Evolutionary conservation across 1,140 invertebrate species (phyloP).

Genomic region (Catajapyx aquilonaris): DNA sequence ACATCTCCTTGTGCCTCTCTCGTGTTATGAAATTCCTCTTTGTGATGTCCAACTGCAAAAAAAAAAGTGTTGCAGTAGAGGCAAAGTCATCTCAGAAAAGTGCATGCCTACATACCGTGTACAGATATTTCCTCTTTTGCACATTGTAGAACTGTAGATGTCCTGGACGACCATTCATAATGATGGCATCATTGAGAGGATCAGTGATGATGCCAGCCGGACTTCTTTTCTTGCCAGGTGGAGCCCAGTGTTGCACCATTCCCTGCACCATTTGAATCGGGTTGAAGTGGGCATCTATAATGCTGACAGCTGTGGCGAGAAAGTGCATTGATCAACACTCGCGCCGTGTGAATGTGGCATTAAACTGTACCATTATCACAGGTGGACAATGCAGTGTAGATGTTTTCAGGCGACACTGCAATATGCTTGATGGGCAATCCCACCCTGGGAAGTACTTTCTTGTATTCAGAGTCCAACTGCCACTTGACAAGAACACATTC

Average conservation of each 20-base stretch:
- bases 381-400: slow-evolving; percentile 39
- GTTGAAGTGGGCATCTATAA: no score
- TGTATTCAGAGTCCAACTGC: slow-evolving; percentile 29
- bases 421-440: slow-evolving; percentile 43
- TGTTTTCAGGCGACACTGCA: slow-evolving; percentile 38
- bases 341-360: no score
- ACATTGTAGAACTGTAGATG: slow-evolving; percentile 61
- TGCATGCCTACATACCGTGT: slow-evolving; percentile 35
- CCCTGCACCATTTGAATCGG: no score
- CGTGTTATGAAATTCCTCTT: slow-evolving; percentile 44
- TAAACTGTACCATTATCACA: slow-evolving; percentile 57
- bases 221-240: slow-evolving; percentile 24
- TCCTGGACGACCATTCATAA: slow-evolving; percentile 54
- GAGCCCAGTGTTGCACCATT: no score
- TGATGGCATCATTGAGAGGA: slow-evolving; percentile 37
- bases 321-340: no score
- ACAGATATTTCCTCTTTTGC: slow-evolving; percentile 39
- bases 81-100: not conserved
- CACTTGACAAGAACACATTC: slow-evolving; percentile 66
- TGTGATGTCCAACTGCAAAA: slow-evolving; percentile 47
- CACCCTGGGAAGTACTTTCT: slow-evolving; percentile 49
- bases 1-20: slow-evolving; percentile 31
- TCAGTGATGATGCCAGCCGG: slow-evolving; percentile 43
- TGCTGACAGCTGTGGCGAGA: no score
- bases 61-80: slow-evolving; percentile 6